Conservation (phyloP, 2,888 invertebrate species). For the Drosophila gaucha region DNA sequence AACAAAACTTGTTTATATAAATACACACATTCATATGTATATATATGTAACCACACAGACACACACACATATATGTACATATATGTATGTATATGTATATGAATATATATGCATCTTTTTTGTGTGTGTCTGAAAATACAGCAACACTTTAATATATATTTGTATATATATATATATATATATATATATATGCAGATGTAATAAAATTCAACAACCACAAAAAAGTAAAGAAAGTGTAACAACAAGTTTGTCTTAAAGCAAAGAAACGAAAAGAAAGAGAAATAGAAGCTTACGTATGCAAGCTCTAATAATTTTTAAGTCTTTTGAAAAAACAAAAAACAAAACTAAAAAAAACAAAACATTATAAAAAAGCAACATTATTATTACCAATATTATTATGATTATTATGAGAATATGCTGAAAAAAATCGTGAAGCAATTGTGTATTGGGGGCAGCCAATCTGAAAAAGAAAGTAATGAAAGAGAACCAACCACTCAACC, state of each 20-base stretch:
- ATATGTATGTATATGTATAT: constrained; percentile 17
- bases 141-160: constrained; percentile 21
- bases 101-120: constrained; percentile 10
- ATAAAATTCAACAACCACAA: constrained; percentile 22
- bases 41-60: constrained; percentile 10
- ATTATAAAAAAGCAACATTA: constrained; percentile 39
- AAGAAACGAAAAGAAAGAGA: constrained; percentile 22
- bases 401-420: constrained; percentile 76
- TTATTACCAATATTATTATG: constrained; percentile 63
- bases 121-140: constrained; percentile 24
- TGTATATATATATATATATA: constrained; percentile 8
- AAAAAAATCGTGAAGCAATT: constrained; percentile 85
- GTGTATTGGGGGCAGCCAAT: constrained; percentile 85
- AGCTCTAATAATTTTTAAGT: constrained; percentile 61
- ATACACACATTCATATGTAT: constrained; percentile 28
- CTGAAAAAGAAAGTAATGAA: constrained; percentile 68
- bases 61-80: constrained; percentile 1
- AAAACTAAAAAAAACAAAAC: constrained; percentile 34
- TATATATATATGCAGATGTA: constrained; percentile 6
- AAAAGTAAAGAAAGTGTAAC: constrained; percentile 19
- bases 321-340: constrained; percentile 42
- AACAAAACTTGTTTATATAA: constrained; percentile 45
- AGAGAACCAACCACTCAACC: constrained; percentile 15
- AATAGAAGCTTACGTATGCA: constrained; percentile 46
- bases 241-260: constrained; percentile 37